Percentiles rank a stretch among this genome's conserved stretches.
Conservation (phyloP, 2,797 vertebrate genomes). For the Halcyon smyrnensis region DNA sequence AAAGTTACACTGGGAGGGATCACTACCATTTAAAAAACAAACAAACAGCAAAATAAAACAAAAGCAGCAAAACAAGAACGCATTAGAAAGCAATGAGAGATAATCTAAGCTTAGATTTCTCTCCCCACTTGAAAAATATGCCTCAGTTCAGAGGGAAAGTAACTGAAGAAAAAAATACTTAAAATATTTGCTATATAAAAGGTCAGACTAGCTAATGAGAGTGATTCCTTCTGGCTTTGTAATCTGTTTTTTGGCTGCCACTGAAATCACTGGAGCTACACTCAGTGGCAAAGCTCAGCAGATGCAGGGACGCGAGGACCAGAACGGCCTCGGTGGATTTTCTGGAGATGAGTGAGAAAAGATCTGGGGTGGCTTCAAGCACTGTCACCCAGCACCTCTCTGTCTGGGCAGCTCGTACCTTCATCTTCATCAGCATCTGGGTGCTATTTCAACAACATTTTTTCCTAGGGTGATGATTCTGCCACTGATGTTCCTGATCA, state of each 20-base stretch:
- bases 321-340: too few relatives aligned
- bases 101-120: not conserved
- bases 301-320: too few relatives aligned
- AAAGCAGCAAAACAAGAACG: not conserved
- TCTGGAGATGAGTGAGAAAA: not conserved
- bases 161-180: not conserved
- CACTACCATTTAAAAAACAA: not conserved
- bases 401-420: rapidly evolving
- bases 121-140: not conserved
- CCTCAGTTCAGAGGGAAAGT: not conserved
- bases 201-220: not conserved
- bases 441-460: not conserved
- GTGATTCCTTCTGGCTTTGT: not conserved
- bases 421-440: not conserved
- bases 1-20: not conserved
- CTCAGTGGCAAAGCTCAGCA: too few relatives aligned
- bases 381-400: not conserved
- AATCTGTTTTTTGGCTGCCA: not conserved
- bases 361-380: not conserved
- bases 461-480: not conserved
- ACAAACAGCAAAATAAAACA: not conserved
- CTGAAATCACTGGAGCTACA: not conserved
- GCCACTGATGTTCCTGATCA: not conserved
- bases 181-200: not conserved
- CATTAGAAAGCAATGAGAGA: not conserved